These are phyloP conservation scores for Ptychoptera contaminata DNA, from an alignment of 2,888 invertebrate genomes.

Conservation along the genomic window DNA sequence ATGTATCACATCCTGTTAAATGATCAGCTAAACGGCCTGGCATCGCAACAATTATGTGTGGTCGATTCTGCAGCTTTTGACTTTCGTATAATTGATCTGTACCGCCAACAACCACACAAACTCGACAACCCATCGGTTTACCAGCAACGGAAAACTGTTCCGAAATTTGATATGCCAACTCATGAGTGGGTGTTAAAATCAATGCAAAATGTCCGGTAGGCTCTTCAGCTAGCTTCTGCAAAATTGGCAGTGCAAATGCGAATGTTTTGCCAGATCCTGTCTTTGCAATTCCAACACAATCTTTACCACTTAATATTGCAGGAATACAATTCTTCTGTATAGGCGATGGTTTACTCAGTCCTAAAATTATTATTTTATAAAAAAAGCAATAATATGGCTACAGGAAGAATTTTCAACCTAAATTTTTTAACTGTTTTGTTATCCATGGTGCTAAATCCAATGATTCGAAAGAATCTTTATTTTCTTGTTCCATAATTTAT, in stretches of 20 bases:
- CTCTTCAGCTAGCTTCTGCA: slow-evolving; percentile 82
- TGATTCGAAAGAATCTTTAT: slow-evolving; percentile 36
- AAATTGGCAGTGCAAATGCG: slow-evolving; percentile 88
- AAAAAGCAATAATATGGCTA: not conserved
- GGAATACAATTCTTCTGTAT: slow-evolving; percentile 74
- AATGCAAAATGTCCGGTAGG: slow-evolving; percentile 93
- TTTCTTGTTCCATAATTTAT: not conserved
- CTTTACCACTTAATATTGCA: slow-evolving; percentile 56
- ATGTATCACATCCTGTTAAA: slow-evolving; percentile 71
- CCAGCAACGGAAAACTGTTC: slow-evolving; percentile 92
- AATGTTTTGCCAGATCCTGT: slow-evolving; percentile 98
- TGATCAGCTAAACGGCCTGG: slow-evolving; percentile 92
- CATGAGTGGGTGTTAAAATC: slow-evolving; percentile 87
- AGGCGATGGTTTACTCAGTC: slow-evolving; percentile 60
- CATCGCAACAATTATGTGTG: slow-evolving; percentile 92
- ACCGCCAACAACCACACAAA: slow-evolving; percentile 86
- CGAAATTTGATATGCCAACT: slow-evolving; percentile 80
- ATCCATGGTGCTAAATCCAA: slow-evolving; percentile 59
- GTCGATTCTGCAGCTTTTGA: slow-evolving; percentile 61
- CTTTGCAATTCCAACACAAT: slow-evolving; percentile 92
- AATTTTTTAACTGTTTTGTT: slow-evolving; percentile 46
- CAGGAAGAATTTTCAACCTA: slow-evolving; percentile 36
- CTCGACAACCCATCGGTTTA: slow-evolving; percentile 67
- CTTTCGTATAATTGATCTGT: slow-evolving; percentile 85
- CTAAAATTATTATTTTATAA: slow-evolving; percentile 30